Base-by-base conservation (phyloP, 2,888 invertebrate species). In the Epinotia nisella region DNA sequence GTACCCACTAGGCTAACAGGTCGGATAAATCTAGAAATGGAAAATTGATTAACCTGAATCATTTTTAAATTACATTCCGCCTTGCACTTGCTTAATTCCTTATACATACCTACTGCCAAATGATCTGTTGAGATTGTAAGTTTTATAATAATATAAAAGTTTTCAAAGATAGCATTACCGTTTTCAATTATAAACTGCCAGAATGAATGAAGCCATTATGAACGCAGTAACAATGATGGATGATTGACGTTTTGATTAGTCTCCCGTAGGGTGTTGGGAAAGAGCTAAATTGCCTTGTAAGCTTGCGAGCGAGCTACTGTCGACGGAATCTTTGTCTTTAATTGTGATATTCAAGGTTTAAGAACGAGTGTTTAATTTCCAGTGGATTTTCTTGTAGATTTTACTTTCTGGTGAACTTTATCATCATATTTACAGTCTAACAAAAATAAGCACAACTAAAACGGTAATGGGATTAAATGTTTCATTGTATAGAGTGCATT, bases 151-250 rank as follows among this genome's bases (percentile, higher is more conserved):
- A n/a, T n/a, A n/a, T n/a, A 49, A 5, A n/a, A 45, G 15, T 49
- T 49, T n/a, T 49, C 49, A 49, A 49, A 49, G 15, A n/a, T 49
- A 49, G 7, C 15, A 45, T 5, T 24, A 29, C 21, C 10, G n/a
- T 56, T 68, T 72, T 67, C 59, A 72, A 68, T 72, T 72, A 72
- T 62, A 49, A 56, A 56, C 56, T 59, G 58, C 35, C 71, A 65
- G 58, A 59, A 39, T 56, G 62, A 64, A 70, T 64, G 64, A 65
- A 71, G 64, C 64, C 49, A 71, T 61, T 70, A 74, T 74, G 69
- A 58, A 59, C 56, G 61, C 55, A 49, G 53, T 55, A 74, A 75
- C 76, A 76, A 76, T 74, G 74, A 74, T 61, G 70, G 73, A 75
- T 76, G 70, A 76, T 75, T 71, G 71, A 59, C 66, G 67, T 70